Conservation (phyloP, 2,888 invertebrate species). For the Eristalinus aeneus region DNA sequence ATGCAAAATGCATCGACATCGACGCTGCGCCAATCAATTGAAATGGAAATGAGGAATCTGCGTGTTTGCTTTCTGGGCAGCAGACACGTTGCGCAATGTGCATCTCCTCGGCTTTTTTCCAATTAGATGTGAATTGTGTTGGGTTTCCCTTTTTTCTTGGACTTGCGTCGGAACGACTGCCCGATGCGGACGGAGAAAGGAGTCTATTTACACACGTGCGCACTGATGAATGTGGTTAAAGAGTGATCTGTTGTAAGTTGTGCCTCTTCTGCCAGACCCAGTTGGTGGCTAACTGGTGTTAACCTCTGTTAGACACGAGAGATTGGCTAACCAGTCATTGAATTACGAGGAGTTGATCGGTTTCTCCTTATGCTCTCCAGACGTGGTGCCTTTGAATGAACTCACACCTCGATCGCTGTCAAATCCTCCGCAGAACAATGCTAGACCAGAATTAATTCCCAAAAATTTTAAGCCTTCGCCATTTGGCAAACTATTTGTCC, state of each 20-base stretch:
- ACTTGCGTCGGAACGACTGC: neutral
- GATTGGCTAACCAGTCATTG: neutral
- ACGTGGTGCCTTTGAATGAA: too few relatives aligned
- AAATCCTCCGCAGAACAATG: too few relatives aligned
- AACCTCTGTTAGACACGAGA: neutral
- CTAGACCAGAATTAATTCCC: too few relatives aligned
- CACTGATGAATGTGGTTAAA: neutral
- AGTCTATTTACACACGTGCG: neutral
- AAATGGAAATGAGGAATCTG: slow-evolving; percentile 35
- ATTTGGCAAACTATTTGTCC: too few relatives aligned
- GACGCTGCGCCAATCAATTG: slow-evolving; percentile 44
- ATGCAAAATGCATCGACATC: slow-evolving; percentile 9
- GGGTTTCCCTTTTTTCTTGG: slow-evolving; percentile 11
- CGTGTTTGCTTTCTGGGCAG: neutral
- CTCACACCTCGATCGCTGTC: too few relatives aligned
- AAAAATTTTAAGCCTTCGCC: too few relatives aligned
- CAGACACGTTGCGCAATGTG: neutral
- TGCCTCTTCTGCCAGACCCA: neutral
- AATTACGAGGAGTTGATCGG: too few relatives aligned
- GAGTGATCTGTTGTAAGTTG: neutral
- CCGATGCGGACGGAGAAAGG: neutral
- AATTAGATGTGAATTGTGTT: slow-evolving; percentile 53
- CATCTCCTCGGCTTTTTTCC: slow-evolving; percentile 22
- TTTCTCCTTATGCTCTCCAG: neutral
- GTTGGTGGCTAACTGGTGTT: neutral